Percentiles rank a stretch among this genome's conserved stretches.
Conservation (phyloP, 2,113 vertebrate genomes). For the Oostethus manadensis region DNA sequence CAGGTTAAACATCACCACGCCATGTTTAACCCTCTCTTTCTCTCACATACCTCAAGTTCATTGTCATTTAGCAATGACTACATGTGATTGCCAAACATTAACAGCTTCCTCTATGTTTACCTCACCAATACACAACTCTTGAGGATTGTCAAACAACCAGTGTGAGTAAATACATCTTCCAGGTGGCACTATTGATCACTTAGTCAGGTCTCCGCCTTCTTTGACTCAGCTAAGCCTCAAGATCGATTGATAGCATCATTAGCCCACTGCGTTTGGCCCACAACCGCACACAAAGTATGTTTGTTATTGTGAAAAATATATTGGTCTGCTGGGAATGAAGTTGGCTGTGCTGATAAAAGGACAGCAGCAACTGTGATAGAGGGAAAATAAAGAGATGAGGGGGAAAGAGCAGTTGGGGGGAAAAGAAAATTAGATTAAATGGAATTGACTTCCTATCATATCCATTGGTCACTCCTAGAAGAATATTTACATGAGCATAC, state of each 20-base stretch:
- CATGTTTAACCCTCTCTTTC: conserved; percentile 55
- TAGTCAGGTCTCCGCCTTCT: conserved; percentile 25
- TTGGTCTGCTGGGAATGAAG: conserved; percentile 51
- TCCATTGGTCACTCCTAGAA: conserved; percentile 25
- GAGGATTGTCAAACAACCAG: conserved; percentile 62
- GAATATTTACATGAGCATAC: background rate
- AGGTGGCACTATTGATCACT: conserved; percentile 63
- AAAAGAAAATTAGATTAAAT: conserved; percentile 26
- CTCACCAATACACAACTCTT: conserved; percentile 56
- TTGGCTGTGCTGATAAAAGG: conserved; percentile 42
- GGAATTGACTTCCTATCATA: conserved; percentile 23
- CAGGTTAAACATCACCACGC: conserved; percentile 36
- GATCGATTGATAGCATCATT: conserved; percentile 66
- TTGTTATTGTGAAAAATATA: conserved; percentile 69
- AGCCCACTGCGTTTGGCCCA: conserved; percentile 50
- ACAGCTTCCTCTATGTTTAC: conserved; percentile 54
- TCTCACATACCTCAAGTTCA: conserved; percentile 50
- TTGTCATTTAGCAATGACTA: conserved; percentile 53
- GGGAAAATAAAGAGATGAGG: conserved; percentile 37
- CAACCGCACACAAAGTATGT: conserved; percentile 53
- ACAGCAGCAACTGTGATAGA: conserved; percentile 39
- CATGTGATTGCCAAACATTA: conserved; percentile 64
- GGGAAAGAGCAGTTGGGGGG: conserved; percentile 27
- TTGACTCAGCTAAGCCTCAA: conserved; percentile 25
- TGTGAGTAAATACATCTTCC: conserved; percentile 59